Base-by-base conservation (phyloP, 37 sponge, comb jelly and placozoan genomes). In the Aplysina aerophoba region DNA sequence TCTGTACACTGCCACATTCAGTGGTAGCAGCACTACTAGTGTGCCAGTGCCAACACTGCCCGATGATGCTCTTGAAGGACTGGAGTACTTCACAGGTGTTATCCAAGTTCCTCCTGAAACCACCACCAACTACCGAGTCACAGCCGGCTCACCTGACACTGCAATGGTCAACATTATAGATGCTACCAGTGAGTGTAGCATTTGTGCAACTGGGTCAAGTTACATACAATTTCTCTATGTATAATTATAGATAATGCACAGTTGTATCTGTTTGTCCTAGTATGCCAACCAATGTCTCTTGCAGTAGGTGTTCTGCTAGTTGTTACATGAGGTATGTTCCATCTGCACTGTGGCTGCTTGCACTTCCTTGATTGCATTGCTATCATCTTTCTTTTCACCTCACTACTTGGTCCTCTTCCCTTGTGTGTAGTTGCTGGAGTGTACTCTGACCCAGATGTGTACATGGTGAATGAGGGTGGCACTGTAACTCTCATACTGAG, bases 401-500 rank as follows among this genome's bases (percentile, higher is more conserved):
- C n/a, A n/a, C n/a, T n/a, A n/a, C n/a, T 8, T 44, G 50, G 50
- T 50, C 20, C 54, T 71, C 20, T 28, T 71, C 37, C 28, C 78
- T 36, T 22, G 25, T 44, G 0, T 1, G 16, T 11, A 75, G 78
- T n/a, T 75, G 78, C 54, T 75, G 54, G 17, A 11, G 44, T 36
- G 44, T 75, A n/a, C 53, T 75, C 41, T 36, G 53, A 75, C 54
- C 78, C 78, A 19, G 78, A 75, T 39, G 78, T 16, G 3, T 75
- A 75, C 25, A 19, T 53, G 15, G 78, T 75, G 44, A 1, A 2
- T 14, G 78, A 75, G 53, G 78, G 78, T 4, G n/a, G 41, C 3
- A 40, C 6, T 75, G 78, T 24, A 14, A 75, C 44, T 16, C 39
- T 75, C 6, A 75, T 36, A 22, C 15, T 75, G 33, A 19, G 15